Percentiles rank a stretch among this genome's conserved stretches.
These are phyloP conservation scores for Laterallus jamaicensis DNA, from an alignment of 2,113 vertebrate species.

Conservation along the genomic window DNA sequence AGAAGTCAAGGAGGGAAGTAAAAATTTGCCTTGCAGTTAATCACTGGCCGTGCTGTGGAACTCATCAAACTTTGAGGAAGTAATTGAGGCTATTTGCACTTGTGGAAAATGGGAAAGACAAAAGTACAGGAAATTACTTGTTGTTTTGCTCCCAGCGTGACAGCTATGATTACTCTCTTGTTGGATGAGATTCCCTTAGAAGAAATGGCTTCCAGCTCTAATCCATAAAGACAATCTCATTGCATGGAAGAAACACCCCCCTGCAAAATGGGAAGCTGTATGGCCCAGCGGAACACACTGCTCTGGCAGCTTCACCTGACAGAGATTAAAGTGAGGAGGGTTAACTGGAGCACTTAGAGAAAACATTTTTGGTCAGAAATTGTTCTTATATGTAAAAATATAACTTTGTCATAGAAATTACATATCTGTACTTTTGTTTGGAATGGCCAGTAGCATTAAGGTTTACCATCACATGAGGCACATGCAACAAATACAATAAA, in stretches of 20 bases:
- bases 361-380: background rate
- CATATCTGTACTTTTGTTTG: background rate
- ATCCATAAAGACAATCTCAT: background rate
- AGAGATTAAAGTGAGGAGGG: background rate
- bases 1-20: background rate
- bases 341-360: background rate
- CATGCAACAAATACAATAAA: background rate
- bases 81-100: conserved; percentile 52
- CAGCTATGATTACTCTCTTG: conserved; percentile 24
- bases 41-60: background rate
- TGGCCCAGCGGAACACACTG: background rate
- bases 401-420: background rate
- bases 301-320: background rate
- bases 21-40: conserved; percentile 5
- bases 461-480: background rate
- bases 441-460: background rate
- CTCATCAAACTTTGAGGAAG: conserved; percentile 36
- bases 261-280: background rate
- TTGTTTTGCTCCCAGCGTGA: conserved; percentile 26
- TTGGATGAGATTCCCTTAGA: conserved; percentile 44
- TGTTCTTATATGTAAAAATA: background rate
- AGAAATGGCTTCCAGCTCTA: conserved; percentile 43
- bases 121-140: conserved; percentile 49
- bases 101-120: conserved; percentile 39
- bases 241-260: background rate